Percentiles rank a stretch among this genome's conserved stretches.
These are phyloP conservation scores for Psammodynastes pulverulentus DNA, from an alignment of 2,113 vertebrate species.

Conservation along the genomic window DNA sequence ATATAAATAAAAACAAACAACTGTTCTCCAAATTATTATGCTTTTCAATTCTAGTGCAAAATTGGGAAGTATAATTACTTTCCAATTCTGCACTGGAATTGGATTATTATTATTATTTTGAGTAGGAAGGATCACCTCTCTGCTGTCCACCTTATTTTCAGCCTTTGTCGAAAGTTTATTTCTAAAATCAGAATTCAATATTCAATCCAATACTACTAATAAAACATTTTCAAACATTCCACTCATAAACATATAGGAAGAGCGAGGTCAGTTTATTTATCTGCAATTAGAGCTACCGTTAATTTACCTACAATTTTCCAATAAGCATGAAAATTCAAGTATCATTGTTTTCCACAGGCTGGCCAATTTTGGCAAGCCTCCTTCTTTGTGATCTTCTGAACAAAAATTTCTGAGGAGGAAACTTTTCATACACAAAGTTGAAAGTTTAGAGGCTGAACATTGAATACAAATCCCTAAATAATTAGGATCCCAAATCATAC, in stretches of 20 bases:
- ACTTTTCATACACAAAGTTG: not conserved
- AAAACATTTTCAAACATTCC: not conserved
- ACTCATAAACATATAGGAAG: not conserved
- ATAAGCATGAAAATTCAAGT: not conserved
- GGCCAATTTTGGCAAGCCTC: not conserved
- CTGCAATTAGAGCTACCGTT: not conserved
- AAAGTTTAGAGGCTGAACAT: not conserved
- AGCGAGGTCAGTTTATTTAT: not conserved
- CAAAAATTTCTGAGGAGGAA: not conserved
- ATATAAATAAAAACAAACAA: not conserved
- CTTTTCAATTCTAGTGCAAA: not conserved
- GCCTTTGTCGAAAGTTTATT: not conserved
- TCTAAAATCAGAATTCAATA: not conserved
- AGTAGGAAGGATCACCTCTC: not conserved
- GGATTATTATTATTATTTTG: not conserved
- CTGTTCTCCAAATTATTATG: not conserved
- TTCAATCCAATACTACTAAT: not conserved
- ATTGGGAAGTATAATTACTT: too few species aligned
- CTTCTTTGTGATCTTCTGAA: not conserved
- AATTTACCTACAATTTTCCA: not conserved
- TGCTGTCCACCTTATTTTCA: not conserved
- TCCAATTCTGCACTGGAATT: too few species aligned
- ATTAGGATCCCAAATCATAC: not conserved
- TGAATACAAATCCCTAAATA: not conserved
- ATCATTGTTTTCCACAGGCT: not conserved